phyloP scores from a whole-genome alignment of 2,888 invertebrate species.

The Cotesia congregata region DNA sequence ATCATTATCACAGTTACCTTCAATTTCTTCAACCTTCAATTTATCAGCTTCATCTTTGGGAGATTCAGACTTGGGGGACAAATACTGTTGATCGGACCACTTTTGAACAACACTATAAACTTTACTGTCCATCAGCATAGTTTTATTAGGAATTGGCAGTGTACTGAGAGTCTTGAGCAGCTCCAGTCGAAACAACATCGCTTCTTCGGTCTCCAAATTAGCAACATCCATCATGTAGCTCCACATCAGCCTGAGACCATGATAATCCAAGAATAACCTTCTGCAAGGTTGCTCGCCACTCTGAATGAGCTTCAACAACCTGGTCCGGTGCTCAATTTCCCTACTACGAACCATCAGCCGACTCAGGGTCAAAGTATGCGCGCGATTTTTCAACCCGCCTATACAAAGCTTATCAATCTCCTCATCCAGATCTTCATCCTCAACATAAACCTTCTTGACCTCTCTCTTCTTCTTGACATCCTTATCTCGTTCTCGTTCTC shows the following conservation, averaged over 20 bases:
- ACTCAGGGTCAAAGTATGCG: constrained; percentile 89
- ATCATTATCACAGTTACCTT: constrained; percentile 55
- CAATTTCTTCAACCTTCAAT: constrained; percentile 53
- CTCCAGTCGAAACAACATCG: constrained; percentile 71
- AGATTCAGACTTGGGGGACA: constrained; percentile 60
- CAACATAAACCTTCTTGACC: constrained; percentile 65
- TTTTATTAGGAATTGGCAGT: constrained; percentile 93
- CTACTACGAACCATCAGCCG: constrained; percentile 94
- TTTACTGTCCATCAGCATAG: constrained; percentile 92
- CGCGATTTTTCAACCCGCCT: constrained; percentile 88
- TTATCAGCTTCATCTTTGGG: constrained; percentile 65
- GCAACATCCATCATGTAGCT: constrained; percentile 91
- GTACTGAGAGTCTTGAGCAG: constrained; percentile 85
- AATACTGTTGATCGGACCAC: constrained; percentile 76
- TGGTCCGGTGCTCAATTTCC: constrained; percentile 81
- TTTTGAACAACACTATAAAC: constrained; percentile 87
- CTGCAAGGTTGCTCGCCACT: constrained; percentile 86
- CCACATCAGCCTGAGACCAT: constrained; percentile 90
- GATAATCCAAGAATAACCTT: constrained; percentile 91
- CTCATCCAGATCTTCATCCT: constrained; percentile 83
- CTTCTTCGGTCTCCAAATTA: constrained; percentile 70
- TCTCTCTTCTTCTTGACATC: constrained; percentile 63
- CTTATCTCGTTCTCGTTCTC: constrained; percentile 55
- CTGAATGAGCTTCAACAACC: constrained; percentile 83
- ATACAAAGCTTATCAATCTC: constrained; percentile 86